phyloP scores from a whole-genome alignment of 2,888 invertebrate species.

The Pilophorus perplexus region DNA sequence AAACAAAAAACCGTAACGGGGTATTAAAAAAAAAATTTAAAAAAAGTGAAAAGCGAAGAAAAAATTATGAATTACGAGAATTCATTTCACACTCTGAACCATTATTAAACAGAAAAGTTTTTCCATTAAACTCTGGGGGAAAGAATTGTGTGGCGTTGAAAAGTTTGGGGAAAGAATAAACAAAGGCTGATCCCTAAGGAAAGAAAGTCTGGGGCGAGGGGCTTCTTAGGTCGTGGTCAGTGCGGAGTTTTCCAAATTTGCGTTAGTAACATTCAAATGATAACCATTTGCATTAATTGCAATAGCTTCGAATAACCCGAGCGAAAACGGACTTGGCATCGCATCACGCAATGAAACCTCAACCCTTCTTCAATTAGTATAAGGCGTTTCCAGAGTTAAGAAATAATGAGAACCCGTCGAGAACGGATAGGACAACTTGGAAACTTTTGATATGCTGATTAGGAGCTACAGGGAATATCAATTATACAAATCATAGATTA shows the following conservation, averaged over 20 bases:
- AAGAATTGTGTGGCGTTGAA: slow-evolving; percentile 24
- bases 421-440: neutral
- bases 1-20: slow-evolving; percentile 16
- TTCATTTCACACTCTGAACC: slow-evolving; percentile 31
- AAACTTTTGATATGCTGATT: slow-evolving; percentile 34
- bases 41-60: slow-evolving; percentile 2
- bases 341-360: too few relatives aligned
- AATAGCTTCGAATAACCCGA: too few relatives aligned
- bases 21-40: slow-evolving; percentile 15
- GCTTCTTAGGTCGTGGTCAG: too few relatives aligned
- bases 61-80: slow-evolving; percentile 31
- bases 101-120: slow-evolving; percentile 31
- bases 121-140: slow-evolving; percentile 30
- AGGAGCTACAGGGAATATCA: slow-evolving; percentile 32
- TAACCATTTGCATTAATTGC: too few relatives aligned
- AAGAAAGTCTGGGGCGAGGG: neutral
- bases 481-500: slow-evolving; percentile 34
- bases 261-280: too few relatives aligned
- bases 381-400: too few relatives aligned
- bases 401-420: too few relatives aligned
- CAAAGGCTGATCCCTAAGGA: slow-evolving; percentile 21
- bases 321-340: too few relatives aligned
- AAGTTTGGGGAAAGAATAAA: slow-evolving; percentile 24
- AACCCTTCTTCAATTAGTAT: too few relatives aligned
- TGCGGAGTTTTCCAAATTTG: too few relatives aligned